Percentiles rank a stretch among this genome's conserved stretches.
phyloP scores from a whole-genome alignment of 2,113 vertebrate species.

The Campylorhamphus procurvoides region DNA sequence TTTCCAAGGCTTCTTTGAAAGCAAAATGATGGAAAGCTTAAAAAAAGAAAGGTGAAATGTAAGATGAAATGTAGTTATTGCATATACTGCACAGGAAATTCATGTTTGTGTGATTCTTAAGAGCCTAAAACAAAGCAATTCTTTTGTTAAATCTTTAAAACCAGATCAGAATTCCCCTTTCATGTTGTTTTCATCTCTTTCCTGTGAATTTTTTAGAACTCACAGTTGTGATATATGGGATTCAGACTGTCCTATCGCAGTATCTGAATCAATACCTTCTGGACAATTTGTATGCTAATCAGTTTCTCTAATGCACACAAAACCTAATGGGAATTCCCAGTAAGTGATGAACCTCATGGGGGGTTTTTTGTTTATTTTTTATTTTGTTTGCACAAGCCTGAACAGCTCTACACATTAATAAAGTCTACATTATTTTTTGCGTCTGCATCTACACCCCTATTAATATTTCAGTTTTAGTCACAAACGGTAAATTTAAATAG shows the following conservation, averaged over 20 bases:
- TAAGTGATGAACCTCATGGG: background rate
- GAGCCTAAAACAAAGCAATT: background rate
- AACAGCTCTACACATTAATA: conserved; percentile 24
- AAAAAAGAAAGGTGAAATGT: background rate
- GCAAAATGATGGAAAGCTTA: background rate
- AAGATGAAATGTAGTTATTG: background rate
- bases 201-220: background rate
- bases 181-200: background rate
- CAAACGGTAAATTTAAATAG: conserved; percentile 53
- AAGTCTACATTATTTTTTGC: conserved; percentile 18
- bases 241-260: background rate
- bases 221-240: background rate
- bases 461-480: conserved; percentile 46
- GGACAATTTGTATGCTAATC: conserved; percentile 1
- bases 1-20: background rate
- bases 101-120: background rate
- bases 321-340: background rate
- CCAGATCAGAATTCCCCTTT: background rate
- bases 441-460: conserved; percentile 39
- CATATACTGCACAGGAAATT: background rate
- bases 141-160: background rate
- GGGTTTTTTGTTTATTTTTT: background rate
- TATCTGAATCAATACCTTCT: background rate
- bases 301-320: background rate
- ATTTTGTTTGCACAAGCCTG: background rate